Evolutionary conservation across 2,113 vertebrate genomes (phyloP).

Genomic region (Oryzias melastigma): DNA sequence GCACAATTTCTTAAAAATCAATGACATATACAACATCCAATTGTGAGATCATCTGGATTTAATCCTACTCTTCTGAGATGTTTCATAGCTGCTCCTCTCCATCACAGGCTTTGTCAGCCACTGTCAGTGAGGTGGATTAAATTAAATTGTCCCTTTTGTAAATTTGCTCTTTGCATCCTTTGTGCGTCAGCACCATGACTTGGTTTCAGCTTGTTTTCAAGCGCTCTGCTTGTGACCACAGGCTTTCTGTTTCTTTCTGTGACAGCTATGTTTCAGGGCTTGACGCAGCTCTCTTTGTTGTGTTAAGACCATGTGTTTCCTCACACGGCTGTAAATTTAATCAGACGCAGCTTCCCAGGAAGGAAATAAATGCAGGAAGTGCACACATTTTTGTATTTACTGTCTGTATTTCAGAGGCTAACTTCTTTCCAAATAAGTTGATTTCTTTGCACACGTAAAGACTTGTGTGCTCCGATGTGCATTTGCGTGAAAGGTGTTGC

Average conservation of each 20-base stretch:
- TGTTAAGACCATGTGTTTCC: conserved; percentile 29
- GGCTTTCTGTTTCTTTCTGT: conserved; percentile 13
- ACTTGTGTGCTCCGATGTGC: conserved; percentile 4
- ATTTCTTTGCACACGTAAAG: conserved; percentile 2
- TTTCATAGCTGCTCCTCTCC: conserved; percentile 5
- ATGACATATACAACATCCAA: too few species aligned
- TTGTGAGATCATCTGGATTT: too few species aligned
- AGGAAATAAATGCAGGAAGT: conserved; percentile 19
- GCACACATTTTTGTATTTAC: conserved; percentile 18
- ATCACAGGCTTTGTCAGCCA: conserved; percentile 35
- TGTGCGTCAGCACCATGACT: conserved; percentile 5
- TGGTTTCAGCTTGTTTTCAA: conserved; percentile 22
- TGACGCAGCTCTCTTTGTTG: conserved; percentile 30
- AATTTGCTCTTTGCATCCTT: conserved; percentile 24
- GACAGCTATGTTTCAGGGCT: conserved; percentile 14
- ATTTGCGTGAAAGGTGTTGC: conserved; percentile 29
- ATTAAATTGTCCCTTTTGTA: conserved; percentile 17
- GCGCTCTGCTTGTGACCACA: neutral
- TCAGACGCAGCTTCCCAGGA: conserved; percentile 31
- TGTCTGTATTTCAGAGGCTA: conserved; percentile 12
- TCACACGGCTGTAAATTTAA: conserved; percentile 26
- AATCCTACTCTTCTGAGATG: too few species aligned
- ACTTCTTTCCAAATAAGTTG: conserved; percentile 11
- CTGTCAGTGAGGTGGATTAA: conserved; percentile 28
- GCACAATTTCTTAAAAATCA: too few species aligned